Conservation (phyloP, 2,888 invertebrate species). For the Plemyria rubiginata region DNA sequence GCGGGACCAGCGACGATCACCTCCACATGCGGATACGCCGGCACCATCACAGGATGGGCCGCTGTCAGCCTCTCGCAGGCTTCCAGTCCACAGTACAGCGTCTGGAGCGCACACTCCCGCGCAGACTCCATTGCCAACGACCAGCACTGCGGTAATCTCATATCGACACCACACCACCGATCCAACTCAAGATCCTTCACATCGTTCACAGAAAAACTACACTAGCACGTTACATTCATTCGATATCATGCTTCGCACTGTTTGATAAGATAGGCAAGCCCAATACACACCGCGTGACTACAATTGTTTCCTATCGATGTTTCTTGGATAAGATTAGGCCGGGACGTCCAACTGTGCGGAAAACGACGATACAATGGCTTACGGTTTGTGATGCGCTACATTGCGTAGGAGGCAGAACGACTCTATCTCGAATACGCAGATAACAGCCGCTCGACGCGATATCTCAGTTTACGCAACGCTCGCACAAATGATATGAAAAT, state of each 20-base stretch:
- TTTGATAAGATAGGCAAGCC: slow-evolving; percentile 47
- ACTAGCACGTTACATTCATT: slow-evolving; percentile 34
- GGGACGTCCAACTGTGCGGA: slow-evolving; percentile 60
- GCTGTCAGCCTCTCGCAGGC: slow-evolving; percentile 63
- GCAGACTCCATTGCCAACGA: slow-evolving; percentile 62
- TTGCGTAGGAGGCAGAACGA: slow-evolving; percentile 51
- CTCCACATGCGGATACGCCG: slow-evolving; percentile 69
- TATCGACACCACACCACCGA: slow-evolving; percentile 49
- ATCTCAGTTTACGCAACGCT: slow-evolving; percentile 27
- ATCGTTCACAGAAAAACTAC: slow-evolving; percentile 44
- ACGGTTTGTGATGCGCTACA: slow-evolving; percentile 45
- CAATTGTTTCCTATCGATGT: slow-evolving; percentile 53
- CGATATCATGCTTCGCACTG: slow-evolving; percentile 54
- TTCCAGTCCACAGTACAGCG: slow-evolving; percentile 63
- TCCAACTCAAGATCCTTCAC: slow-evolving; percentile 37
- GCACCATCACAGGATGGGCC: slow-evolving; percentile 61
- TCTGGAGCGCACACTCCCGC: slow-evolving; percentile 66
- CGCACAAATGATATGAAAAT: slow-evolving; percentile 32
- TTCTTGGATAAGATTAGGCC: slow-evolving; percentile 65
- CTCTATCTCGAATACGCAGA: slow-evolving; percentile 59
- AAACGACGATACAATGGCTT: slow-evolving; percentile 41
- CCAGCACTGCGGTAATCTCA: slow-evolving; percentile 59
- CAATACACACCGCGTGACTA: slow-evolving; percentile 72
- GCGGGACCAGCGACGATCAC: slow-evolving; percentile 70
- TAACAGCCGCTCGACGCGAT: slow-evolving; percentile 49